phyloP scores from a whole-genome alignment of 2,888 invertebrate genomes.

The Stenurella melanura region DNA sequence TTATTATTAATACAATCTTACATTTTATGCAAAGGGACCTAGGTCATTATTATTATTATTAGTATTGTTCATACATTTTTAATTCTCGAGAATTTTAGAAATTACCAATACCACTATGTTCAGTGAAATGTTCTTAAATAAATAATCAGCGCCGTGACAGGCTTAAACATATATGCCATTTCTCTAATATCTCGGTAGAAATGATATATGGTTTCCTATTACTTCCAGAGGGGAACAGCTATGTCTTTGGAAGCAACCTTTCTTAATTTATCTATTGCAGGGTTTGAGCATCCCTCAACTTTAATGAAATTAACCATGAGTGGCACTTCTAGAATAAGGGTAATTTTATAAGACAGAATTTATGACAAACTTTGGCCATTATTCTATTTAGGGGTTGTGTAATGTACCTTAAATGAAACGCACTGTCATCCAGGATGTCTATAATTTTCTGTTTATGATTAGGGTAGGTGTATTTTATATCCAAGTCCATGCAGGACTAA shows the following conservation, averaged over 20 bases:
- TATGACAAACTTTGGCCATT: slow-evolving; percentile 27
- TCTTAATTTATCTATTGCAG: slow-evolving; percentile 26
- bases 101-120: neutral
- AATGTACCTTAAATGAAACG: slow-evolving; percentile 16
- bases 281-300: slow-evolving; percentile 21
- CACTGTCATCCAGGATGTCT: slow-evolving; percentile 18
- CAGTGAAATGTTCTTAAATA: neutral
- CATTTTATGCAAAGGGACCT: too few species aligned
- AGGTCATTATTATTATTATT: too few species aligned
- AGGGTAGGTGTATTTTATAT: neutral
- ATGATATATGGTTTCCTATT: slow-evolving; percentile 28
- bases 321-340: slow-evolving; percentile 22
- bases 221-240: neutral
- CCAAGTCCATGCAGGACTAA: neutral
- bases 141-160: slow-evolving; percentile 6
- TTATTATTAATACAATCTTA: too few species aligned
- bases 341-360: slow-evolving; percentile 23
- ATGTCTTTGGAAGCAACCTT: slow-evolving; percentile 11
- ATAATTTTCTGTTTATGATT: slow-evolving; percentile 10
- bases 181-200: slow-evolving; percentile 5
- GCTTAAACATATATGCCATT: neutral
- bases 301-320: slow-evolving; percentile 28
- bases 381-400: slow-evolving; percentile 25
- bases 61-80: too few species aligned
- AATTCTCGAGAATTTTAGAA: too few species aligned